Percentiles rank a stretch among this genome's conserved stretches.
Evolutionary conservation across 2,797 vertebrate genomes (phyloP).

Genomic region (Geotria australis): DNA sequence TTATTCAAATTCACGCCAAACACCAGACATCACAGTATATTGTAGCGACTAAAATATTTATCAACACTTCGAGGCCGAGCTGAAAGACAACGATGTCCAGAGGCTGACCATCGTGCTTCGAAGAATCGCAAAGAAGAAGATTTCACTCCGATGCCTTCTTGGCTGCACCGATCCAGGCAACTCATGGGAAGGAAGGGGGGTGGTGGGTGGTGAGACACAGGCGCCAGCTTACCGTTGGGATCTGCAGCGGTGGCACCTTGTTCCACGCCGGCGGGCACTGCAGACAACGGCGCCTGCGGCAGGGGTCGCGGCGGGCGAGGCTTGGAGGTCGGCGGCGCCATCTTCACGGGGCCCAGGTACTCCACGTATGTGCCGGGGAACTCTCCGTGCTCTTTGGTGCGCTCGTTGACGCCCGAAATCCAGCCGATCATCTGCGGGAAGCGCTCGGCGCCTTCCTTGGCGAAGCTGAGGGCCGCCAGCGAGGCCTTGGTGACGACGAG

Average conservation of each 20-base stretch:
- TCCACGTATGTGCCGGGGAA: slow-evolving; percentile 42
- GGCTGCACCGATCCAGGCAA: no score
- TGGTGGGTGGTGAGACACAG: no score
- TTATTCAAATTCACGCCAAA: no score
- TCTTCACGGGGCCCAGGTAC: slow-evolving; percentile 15
- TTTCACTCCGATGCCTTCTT: no score
- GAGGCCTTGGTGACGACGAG: slow-evolving; percentile 18
- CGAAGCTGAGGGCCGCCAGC: slow-evolving; percentile 10
- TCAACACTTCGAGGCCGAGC: no score
- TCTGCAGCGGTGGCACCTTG: not conserved
- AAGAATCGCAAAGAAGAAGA: no score
- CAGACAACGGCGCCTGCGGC: slow-evolving; percentile 8
- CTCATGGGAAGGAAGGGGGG: no score
- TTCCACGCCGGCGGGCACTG: not conserved
- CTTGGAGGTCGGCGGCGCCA: slow-evolving; percentile 6
- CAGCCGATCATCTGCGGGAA: slow-evolving; percentile 19
- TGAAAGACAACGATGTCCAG: no score
- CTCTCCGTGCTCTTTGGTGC: slow-evolving; percentile 28
- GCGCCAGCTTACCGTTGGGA: not conserved
- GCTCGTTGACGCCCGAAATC: slow-evolving; percentile 31
- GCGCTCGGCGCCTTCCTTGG: slow-evolving; percentile 25
- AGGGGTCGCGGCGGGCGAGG: slow-evolving; percentile 16
- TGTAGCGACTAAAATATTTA: no score
- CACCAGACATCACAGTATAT: no score
- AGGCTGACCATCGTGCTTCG: no score